Conservation (phyloP, 1,140 invertebrate species). For the Drosophila sechellia region DNA sequence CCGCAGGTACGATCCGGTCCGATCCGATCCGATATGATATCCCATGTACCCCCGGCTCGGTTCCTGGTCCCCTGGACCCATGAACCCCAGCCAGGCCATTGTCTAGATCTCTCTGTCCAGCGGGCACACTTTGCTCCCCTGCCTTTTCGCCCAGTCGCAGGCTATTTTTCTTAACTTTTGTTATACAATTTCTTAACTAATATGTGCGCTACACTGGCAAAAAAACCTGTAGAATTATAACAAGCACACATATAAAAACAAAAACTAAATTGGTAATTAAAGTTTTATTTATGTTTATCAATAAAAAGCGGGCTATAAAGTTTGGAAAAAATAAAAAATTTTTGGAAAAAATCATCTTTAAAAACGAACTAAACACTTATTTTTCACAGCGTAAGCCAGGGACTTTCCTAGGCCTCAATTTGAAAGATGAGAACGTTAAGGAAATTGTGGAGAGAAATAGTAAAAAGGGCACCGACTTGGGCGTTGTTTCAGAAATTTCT, state of each 20-base stretch:
- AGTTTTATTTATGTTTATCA: no score
- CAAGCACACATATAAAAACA: neutral
- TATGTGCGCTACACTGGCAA: conserved; percentile 51
- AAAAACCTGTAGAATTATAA: neutral
- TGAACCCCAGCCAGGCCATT: conserved; percentile 62
- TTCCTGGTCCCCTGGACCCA: neutral
- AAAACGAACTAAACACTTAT: neutral
- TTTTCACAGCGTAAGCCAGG: conserved; percentile 11
- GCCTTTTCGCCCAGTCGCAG: conserved; percentile 4
- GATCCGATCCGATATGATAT: conserved; percentile 48
- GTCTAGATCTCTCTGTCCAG: conserved; percentile 48
- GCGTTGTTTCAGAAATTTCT: conserved; percentile 72
- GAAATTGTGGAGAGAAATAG: conserved; percentile 40
- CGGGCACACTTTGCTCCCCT: conserved; percentile 54
- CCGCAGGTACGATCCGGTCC: conserved; percentile 66
- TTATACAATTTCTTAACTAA: conserved; percentile 81
- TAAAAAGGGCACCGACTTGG: conserved; percentile 69
- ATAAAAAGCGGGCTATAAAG: no score
- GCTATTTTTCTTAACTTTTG: conserved; percentile 77
- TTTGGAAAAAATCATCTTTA: neutral
- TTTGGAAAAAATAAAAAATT: no score
- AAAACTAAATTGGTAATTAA: neutral
- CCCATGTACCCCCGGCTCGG: conserved; percentile 17
- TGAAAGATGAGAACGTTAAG: conserved; percentile 80
- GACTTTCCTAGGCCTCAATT: conserved; percentile 16